A percentile compares a stretch with the other conserved stretches of the same genome.
Conservation (phyloP, 2,113 vertebrate species). For the Chascanopsetta lugubris region DNA sequence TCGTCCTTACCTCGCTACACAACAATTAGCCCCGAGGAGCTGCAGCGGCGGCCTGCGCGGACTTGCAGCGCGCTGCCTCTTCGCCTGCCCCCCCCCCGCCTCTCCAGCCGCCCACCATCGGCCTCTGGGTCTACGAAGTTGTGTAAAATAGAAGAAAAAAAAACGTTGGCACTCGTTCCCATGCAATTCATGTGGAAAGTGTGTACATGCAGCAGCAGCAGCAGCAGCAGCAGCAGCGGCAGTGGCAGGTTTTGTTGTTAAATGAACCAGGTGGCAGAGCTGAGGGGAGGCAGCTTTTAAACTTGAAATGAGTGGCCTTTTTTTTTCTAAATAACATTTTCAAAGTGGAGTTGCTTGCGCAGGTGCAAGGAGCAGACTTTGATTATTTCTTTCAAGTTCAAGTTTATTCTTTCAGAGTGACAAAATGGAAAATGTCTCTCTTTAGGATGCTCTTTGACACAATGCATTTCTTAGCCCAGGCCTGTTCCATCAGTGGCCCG, state of each 20-base stretch:
- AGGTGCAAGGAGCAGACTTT: background rate
- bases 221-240: no score
- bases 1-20: constrained; percentile 67
- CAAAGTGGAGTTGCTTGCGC: constrained; percentile 1
- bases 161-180: constrained; percentile 48
- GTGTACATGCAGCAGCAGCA: constrained; percentile 13
- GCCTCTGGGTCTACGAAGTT: constrained; percentile 45
- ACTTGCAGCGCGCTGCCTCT: constrained; percentile 48
- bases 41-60: constrained; percentile 60
- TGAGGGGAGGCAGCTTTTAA: constrained; percentile 24
- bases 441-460: no score
- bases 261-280: constrained; percentile 34
- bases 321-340: background rate
- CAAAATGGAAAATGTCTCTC: no score
- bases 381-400: no score
- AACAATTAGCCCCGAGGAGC: constrained; percentile 74
- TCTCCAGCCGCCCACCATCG: no score
- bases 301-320: background rate
- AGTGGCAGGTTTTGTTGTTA: constrained; percentile 16
- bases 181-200: constrained; percentile 41
- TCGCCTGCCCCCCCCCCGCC: constrained; percentile 37
- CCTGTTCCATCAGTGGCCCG: no score
- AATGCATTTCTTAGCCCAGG: no score
- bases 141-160: constrained; percentile 45
- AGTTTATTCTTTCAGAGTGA: no score